These are phyloP conservation scores for Lophura nycthemera DNA, from an alignment of 2,113 vertebrate genomes.

Conservation along the genomic window DNA sequence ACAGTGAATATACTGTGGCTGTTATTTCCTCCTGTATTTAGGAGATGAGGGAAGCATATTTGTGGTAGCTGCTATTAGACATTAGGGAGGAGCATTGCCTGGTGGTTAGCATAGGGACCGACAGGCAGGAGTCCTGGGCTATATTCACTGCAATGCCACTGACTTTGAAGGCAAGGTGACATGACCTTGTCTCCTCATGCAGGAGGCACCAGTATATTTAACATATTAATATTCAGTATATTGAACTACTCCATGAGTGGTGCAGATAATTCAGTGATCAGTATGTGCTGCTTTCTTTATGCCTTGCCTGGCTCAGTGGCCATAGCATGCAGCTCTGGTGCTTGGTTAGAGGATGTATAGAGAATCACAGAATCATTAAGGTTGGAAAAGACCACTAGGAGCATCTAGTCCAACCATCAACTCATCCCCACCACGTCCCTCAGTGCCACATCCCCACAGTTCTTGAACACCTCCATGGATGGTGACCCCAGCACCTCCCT, in stretches of 20 bases:
- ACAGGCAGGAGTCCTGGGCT: background rate
- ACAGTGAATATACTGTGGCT: conserved; percentile 2
- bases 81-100: conserved; percentile 45
- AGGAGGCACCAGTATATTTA: background rate
- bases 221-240: background rate
- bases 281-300: background rate
- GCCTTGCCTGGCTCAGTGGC: background rate
- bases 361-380: too few species aligned
- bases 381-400: too few species aligned
- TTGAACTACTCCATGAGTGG: background rate
- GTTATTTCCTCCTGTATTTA: conserved; percentile 42
- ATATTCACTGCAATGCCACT: background rate
- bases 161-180: conserved; percentile 4
- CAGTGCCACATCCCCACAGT: too few species aligned
- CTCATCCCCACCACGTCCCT: too few species aligned
- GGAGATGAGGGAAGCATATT: conserved; percentile 37
- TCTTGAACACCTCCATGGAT: too few species aligned
- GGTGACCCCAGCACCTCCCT: too few species aligned
- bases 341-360: background rate
- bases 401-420: too few species aligned
- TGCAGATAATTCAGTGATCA: background rate
- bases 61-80: conserved; percentile 57
- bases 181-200: background rate
- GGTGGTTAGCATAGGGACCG: background rate
- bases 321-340: accelerated